Conservation (phyloP, 2,113 vertebrate species). For the Rhinogobius similis region DNA sequence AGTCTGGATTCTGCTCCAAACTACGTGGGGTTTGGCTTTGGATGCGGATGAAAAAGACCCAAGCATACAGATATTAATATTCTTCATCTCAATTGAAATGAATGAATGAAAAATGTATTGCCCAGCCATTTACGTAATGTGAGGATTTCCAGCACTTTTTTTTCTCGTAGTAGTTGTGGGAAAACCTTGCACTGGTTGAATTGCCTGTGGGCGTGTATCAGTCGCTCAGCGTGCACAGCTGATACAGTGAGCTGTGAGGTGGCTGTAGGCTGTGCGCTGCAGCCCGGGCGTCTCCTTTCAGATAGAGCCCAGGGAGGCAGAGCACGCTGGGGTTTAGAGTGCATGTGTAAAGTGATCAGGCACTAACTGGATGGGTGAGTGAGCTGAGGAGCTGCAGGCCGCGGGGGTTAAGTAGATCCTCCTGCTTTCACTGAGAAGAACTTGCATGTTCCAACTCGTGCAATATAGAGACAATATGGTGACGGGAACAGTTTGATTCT, state of each 20-base stretch:
- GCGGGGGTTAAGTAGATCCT: constrained; percentile 10
- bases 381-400: constrained; percentile 6
- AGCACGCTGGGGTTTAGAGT: constrained; percentile 19
- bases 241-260: constrained; percentile 5
- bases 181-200: not conserved
- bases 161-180: no score
- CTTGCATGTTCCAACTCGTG: not conserved
- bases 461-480: not conserved
- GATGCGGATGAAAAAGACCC: no score
- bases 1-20: no score
- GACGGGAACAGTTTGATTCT: not conserved
- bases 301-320: constrained; percentile 9
- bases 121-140: no score
- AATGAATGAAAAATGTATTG: no score
- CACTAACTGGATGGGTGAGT: constrained; percentile 19
- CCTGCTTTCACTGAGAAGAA: not conserved
- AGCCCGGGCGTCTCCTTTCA: constrained; percentile 28
- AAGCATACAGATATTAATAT: no score
- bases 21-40: no score
- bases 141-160: no score
- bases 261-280: constrained; percentile 29
- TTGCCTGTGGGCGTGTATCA: not conserved
- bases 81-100: no score
- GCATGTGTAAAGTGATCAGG: constrained; percentile 29
- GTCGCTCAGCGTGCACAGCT: no score